Conservation (phyloP, 2,888 invertebrate species). For the Phyllotreta cruciferae region DNA sequence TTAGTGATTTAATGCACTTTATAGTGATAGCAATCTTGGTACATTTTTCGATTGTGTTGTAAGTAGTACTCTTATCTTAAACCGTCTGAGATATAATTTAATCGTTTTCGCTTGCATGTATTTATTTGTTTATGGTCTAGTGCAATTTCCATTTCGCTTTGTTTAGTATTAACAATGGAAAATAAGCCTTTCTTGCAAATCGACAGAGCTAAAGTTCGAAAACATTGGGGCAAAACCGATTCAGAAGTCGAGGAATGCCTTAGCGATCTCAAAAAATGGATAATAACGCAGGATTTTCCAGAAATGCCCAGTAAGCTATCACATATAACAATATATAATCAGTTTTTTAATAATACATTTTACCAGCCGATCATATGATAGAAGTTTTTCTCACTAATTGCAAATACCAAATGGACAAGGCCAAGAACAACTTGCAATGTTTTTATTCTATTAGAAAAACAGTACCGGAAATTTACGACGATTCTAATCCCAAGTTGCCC, state of each 20-base stretch:
- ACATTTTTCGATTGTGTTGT: too few species aligned
- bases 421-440: slow-evolving; percentile 26
- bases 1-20: too few species aligned
- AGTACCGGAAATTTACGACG: slow-evolving; percentile 28
- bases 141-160: neutral
- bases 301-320: slow-evolving; percentile 31
- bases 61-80: too few species aligned
- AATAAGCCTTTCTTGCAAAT: slow-evolving; percentile 7
- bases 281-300: slow-evolving; percentile 28
- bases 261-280: slow-evolving; percentile 25
- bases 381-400: slow-evolving; percentile 27
- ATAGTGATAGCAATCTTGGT: too few species aligned
- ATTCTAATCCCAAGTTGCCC: slow-evolving; percentile 21
- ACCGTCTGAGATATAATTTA: too few species aligned
- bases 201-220: slow-evolving; percentile 12
- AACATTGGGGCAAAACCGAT: slow-evolving; percentile 23
- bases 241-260: slow-evolving; percentile 17
- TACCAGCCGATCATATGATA: slow-evolving; percentile 27
- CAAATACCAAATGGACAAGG: slow-evolving; percentile 28
- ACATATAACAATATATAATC: neutral
- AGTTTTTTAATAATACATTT: neutral
- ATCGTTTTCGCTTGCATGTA: neutral
- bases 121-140: neutral
- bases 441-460: slow-evolving; percentile 25
- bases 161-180: neutral